phyloP scores from a whole-genome alignment of 2,888 invertebrate genomes.

The Lasius fuliginosus region DNA sequence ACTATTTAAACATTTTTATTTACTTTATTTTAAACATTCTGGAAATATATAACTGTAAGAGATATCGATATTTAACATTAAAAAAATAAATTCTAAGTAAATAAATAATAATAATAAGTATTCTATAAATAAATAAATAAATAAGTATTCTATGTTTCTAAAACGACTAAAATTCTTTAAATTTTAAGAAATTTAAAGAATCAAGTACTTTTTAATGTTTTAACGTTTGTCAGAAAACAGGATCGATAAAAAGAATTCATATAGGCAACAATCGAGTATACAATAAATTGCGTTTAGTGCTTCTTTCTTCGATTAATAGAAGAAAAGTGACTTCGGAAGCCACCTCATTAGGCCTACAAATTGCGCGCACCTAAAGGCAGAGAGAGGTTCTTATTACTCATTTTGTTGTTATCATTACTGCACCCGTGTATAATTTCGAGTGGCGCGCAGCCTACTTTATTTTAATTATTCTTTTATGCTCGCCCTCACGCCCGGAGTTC shows the following conservation, averaged over 20 bases:
- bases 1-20: background rate
- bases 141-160: background rate
- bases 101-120: too few species aligned
- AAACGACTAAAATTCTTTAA: background rate
- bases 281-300: background rate
- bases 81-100: background rate
- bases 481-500: slow-evolving; percentile 52
- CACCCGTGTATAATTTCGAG: slow-evolving; percentile 73
- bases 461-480: slow-evolving; percentile 79
- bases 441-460: slow-evolving; percentile 74
- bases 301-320: background rate
- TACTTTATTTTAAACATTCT: background rate
- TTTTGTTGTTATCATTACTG: slow-evolving; percentile 71
- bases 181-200: background rate
- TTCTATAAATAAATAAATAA: too few species aligned
- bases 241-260: background rate
- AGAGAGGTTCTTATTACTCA: slow-evolving; percentile 64
- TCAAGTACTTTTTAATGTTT: background rate
- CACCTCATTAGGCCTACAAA: slow-evolving; percentile 8
- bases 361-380: background rate
- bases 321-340: background rate
- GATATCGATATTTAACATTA: background rate
- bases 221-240: background rate
- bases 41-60: background rate
- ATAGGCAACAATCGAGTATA: background rate